phyloP scores from a whole-genome alignment of 2,888 invertebrate species.

The Tineola bisselliella region DNA sequence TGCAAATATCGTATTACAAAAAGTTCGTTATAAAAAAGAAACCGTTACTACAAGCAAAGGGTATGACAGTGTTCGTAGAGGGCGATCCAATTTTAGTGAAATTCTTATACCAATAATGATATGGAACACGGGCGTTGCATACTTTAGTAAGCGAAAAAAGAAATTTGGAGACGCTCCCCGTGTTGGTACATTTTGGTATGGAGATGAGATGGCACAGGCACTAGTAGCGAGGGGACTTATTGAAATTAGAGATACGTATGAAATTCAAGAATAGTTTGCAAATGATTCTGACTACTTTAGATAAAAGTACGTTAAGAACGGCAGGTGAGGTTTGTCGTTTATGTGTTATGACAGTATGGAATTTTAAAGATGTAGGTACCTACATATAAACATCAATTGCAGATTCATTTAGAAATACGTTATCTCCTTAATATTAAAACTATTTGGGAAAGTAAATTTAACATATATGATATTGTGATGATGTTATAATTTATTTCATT shows the following conservation, averaged over 20 bases:
- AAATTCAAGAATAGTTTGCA: conserved; percentile 44
- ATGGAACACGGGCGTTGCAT: conserved; percentile 64
- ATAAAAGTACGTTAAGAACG: conserved; percentile 7
- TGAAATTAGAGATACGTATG: conserved; percentile 63
- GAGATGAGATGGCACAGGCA: conserved; percentile 62
- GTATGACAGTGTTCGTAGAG: conserved; percentile 53
- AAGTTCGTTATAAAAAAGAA: conserved; percentile 63
- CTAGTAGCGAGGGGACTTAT: conserved; percentile 60
- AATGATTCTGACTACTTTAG: conserved; percentile 32
- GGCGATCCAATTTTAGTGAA: conserved; percentile 62
- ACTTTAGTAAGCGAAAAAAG: conserved; percentile 50
- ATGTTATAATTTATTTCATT: no score
- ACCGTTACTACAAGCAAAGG: conserved; percentile 64
- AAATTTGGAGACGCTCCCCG: conserved; percentile 47
- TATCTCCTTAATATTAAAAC: no score
- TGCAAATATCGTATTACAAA: conserved; percentile 61
- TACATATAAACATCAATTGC: background rate
- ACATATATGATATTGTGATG: no score
- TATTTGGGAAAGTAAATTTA: no score
- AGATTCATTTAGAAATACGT: no score
- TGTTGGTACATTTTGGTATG: conserved; percentile 51
- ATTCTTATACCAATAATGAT: conserved; percentile 52
- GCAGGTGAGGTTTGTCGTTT: conserved; percentile 27
- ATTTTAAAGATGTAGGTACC: background rate
- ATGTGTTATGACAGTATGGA: background rate